phyloP scores from a whole-genome alignment of 2,113 vertebrate species.

The Epinephelus lanceolatus region DNA sequence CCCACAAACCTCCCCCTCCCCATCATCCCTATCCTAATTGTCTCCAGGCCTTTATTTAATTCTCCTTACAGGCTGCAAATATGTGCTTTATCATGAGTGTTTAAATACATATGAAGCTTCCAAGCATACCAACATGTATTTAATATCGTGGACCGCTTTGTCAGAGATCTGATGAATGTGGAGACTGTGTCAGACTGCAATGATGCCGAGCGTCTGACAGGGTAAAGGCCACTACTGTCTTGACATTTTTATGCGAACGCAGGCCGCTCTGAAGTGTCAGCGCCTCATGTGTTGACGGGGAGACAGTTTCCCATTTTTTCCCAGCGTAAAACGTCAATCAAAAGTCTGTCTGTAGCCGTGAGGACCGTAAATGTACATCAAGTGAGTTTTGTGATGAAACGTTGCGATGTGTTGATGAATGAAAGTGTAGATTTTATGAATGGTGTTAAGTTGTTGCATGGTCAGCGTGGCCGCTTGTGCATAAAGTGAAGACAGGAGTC shows the following conservation, averaged over 20 bases:
- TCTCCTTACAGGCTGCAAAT: constrained; percentile 29
- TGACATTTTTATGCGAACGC: constrained; percentile 56
- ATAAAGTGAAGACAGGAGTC: constrained; percentile 35
- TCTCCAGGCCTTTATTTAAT: constrained; percentile 64
- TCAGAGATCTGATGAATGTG: constrained; percentile 34
- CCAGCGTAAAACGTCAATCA: constrained; percentile 24
- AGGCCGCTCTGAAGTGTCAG: constrained; percentile 32
- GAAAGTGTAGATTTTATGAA: constrained; percentile 31
- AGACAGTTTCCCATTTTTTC: neutral
- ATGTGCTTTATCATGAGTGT: constrained; percentile 40
- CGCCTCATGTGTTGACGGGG: constrained; percentile 26
- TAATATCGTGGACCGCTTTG: constrained; percentile 22
- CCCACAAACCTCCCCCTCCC: neutral
- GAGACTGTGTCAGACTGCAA: constrained; percentile 52
- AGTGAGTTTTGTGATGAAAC: constrained; percentile 12
- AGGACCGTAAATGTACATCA: constrained; percentile 7
- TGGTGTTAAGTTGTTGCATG: constrained; percentile 32
- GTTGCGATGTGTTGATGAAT: constrained; percentile 26
- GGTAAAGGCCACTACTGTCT: constrained; percentile 38
- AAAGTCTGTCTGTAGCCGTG: neutral
- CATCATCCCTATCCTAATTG: constrained; percentile 58
- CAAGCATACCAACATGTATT: constrained; percentile 11
- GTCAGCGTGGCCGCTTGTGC: constrained; percentile 8
- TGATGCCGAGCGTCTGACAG: constrained; percentile 41
- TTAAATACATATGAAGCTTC: constrained; percentile 19